phyloP scores from a whole-genome alignment of 1,140 invertebrate genomes.

The Magallana angulata region DNA sequence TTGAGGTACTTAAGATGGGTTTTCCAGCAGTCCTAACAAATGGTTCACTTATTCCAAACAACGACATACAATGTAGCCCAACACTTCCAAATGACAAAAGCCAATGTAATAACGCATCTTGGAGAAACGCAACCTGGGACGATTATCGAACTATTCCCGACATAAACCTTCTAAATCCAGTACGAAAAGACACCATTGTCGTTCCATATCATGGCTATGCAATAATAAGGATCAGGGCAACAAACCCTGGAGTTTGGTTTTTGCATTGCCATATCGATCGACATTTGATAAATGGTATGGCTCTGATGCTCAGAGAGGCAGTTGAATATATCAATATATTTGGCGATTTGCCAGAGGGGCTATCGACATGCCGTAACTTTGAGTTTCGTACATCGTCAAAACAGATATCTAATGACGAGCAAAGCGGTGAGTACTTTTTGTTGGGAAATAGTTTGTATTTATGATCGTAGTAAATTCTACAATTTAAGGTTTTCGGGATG shows the following conservation, averaged over 20 bases:
- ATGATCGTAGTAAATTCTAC: too few relatives aligned
- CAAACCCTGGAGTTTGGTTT: slow-evolving; percentile 82
- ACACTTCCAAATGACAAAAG: slow-evolving; percentile 41
- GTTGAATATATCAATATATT: not conserved
- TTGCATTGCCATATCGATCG: slow-evolving; percentile 65
- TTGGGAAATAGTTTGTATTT: too few relatives aligned
- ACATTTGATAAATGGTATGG: slow-evolving; percentile 64
- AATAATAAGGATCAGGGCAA: slow-evolving; percentile 85
- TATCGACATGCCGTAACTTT: not conserved
- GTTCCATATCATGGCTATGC: slow-evolving; percentile 85
- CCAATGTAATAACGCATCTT: slow-evolving; percentile 62
- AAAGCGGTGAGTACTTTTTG: too few relatives aligned
- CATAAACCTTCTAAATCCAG: slow-evolving; percentile 81
- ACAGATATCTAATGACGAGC: too few relatives aligned
- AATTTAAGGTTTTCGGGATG: too few relatives aligned
- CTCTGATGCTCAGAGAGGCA: slow-evolving; percentile 13
- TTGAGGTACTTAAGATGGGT: slow-evolving; percentile 75
- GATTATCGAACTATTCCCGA: slow-evolving; percentile 50
- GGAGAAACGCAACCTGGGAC: slow-evolving; percentile 60
- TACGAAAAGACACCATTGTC: slow-evolving; percentile 85
- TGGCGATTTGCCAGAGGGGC: not conserved
- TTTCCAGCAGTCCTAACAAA: slow-evolving; percentile 34
- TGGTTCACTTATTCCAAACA: not conserved
- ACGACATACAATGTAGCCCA: not conserved
- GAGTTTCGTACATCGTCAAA: too few relatives aligned